These are phyloP conservation scores for Pampusana beccarii DNA, from an alignment of 2,113 vertebrate genomes.

Conservation along the genomic window DNA sequence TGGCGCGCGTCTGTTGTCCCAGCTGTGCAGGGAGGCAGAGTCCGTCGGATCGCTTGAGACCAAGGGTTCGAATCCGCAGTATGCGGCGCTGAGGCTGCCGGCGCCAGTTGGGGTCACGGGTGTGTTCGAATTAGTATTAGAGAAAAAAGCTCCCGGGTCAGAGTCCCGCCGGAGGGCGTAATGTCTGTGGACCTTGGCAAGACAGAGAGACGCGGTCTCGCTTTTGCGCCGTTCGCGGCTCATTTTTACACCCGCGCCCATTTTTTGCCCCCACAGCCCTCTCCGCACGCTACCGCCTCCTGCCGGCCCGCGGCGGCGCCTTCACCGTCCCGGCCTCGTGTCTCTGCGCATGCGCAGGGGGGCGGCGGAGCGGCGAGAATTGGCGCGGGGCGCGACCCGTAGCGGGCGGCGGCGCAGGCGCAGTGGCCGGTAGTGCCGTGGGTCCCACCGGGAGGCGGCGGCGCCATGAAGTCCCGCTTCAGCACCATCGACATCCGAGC, in stretches of 20 bases:
- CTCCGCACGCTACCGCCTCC: neutral
- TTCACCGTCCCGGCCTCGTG: neutral
- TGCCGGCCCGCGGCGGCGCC: neutral
- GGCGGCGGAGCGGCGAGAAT: neutral
- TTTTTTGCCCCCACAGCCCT: no score
- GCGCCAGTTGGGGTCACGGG: no score
- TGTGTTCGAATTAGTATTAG: no score
- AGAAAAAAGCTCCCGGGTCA: no score
- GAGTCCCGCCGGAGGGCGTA: no score
- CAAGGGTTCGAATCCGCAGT: slow-evolving; percentile 35
- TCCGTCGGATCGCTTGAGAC: slow-evolving; percentile 71
- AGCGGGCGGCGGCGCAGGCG: neutral
- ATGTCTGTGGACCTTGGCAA: no score
- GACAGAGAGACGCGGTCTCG: slow-evolving; percentile 77
- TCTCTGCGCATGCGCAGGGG: neutral
- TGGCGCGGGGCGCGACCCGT: neutral
- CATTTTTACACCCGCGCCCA: no score
- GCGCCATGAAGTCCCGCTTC: slow-evolving; percentile 89
- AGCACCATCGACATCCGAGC: slow-evolving; percentile 90
- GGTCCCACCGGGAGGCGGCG: no score
- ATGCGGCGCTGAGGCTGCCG: neutral
- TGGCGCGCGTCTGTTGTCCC: slow-evolving; percentile 42
- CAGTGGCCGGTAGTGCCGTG: neutral
- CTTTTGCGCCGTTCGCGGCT: neutral
- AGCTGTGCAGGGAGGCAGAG: slow-evolving; percentile 75